These are phyloP conservation scores for Myotis vivesi DNA, from an alignment of 2,797 vertebrate genomes.

Conservation along the genomic window DNA sequence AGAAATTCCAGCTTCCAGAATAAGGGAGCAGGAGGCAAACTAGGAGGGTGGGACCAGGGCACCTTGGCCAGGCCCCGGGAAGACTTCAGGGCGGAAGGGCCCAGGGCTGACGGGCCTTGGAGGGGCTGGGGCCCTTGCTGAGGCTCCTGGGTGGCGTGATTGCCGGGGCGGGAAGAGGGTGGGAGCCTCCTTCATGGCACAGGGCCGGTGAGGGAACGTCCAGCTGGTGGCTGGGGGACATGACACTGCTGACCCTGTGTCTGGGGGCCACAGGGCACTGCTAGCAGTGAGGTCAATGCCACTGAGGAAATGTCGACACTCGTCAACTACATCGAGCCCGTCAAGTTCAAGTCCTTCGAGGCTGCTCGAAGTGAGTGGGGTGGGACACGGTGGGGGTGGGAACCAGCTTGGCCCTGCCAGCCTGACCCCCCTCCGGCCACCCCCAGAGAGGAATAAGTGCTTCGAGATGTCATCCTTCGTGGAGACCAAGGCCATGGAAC, in stretches of 20 bases:
- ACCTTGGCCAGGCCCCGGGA: accelerated
- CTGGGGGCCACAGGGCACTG: constrained; percentile 88
- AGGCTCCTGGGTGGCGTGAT: neutral
- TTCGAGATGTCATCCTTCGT: constrained; percentile 96
- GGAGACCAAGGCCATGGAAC: constrained; percentile 95
- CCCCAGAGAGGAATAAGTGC: constrained; percentile 89
- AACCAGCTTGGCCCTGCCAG: neutral
- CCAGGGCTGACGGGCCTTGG: neutral
- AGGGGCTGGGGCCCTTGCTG: neutral
- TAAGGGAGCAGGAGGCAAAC: neutral
- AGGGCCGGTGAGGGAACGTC: neutral
- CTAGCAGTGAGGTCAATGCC: constrained; percentile 92
- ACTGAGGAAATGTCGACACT: constrained; percentile 95
- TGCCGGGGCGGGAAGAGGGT: neutral
- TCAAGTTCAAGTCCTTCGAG: constrained; percentile 94
- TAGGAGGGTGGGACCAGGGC: neutral
- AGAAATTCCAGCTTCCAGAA: neutral
- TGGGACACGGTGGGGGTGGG: neutral
- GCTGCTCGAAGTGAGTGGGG: constrained; percentile 88
- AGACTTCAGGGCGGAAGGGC: neutral
- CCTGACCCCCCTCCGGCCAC: neutral
- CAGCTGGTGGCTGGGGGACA: neutral
- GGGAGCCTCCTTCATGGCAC: accelerated
- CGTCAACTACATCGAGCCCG: constrained; percentile 94
- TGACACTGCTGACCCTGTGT: neutral